Percentiles rank a stretch among this genome's conserved stretches.
Conservation (phyloP, 2,113 vertebrate species). For the Solea solea region DNA sequence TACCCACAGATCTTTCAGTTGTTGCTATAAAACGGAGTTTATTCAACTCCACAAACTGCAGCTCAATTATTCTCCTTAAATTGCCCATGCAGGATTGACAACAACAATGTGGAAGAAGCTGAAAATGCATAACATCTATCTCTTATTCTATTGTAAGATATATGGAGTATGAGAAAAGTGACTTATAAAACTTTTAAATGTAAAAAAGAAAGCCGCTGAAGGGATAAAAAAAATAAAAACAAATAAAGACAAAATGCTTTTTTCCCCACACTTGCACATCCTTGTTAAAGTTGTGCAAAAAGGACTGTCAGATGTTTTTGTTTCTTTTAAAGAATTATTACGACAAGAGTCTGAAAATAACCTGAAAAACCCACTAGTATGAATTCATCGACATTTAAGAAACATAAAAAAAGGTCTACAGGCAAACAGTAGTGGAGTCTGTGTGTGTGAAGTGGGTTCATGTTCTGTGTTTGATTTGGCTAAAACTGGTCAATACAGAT, state of each 20-base stretch:
- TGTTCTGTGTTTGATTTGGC: constrained; percentile 3
- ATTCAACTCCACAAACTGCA: constrained; percentile 54
- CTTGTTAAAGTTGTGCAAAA: background rate
- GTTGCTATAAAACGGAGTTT: constrained; percentile 55
- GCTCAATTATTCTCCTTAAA: constrained; percentile 36
- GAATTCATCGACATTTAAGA: constrained; percentile 17
- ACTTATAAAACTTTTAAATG: constrained; percentile 38
- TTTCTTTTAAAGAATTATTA: constrained; percentile 5
- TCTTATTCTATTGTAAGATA: background rate
- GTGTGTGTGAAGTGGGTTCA: constrained; percentile 10
- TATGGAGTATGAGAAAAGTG: constrained; percentile 7
- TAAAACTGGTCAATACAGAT: background rate
- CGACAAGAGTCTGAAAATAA: constrained; percentile 26
- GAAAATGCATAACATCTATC: constrained; percentile 33
- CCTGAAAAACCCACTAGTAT: background rate
- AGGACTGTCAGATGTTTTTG: background rate
- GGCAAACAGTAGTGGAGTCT: background rate
- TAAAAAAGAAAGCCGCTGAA: constrained; percentile 1
- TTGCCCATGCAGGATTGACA: background rate
- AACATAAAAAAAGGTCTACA: constrained; percentile 8
- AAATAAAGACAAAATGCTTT: constrained; percentile 7
- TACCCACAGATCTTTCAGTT: constrained; percentile 24
- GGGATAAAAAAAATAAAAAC: background rate
- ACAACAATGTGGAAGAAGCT: constrained; percentile 37
- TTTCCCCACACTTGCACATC: constrained; percentile 1